Percentiles rank a stretch among this genome's conserved stretches.
Evolutionary conservation across 2,888 invertebrate species (phyloP).

Genomic region (Sicus ferrugineus): DNA sequence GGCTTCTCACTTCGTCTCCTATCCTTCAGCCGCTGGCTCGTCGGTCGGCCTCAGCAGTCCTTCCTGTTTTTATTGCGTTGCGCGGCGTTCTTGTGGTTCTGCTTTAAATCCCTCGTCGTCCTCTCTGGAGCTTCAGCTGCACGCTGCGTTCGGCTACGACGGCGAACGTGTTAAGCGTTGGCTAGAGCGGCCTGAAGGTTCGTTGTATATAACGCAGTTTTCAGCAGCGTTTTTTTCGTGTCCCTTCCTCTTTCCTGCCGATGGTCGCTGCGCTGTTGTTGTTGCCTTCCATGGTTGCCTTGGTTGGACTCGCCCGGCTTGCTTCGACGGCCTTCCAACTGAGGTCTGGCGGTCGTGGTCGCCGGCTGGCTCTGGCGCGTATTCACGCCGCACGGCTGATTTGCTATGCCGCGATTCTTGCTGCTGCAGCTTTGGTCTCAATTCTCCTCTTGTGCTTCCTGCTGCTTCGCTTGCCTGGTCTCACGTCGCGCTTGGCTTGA

Average conservation of each 20-base stretch:
- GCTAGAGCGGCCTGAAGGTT: background rate
- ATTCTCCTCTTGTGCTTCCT: constrained; percentile 22
- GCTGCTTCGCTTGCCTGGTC: constrained; percentile 10
- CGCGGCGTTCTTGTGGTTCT: constrained; percentile 19
- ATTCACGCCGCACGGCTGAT: background rate
- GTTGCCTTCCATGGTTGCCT: background rate
- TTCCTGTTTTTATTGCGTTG: constrained; percentile 13
- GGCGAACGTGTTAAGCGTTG: background rate
- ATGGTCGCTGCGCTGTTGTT: background rate
- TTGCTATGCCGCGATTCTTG: constrained; percentile 7
- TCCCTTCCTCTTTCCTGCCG: background rate
- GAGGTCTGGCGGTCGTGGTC: too few relatives aligned
- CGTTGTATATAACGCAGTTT: background rate
- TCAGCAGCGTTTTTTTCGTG: background rate
- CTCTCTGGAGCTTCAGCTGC: background rate
- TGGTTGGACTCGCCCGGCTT: background rate
- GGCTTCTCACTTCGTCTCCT: constrained; percentile 2
- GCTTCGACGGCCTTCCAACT: too few relatives aligned
- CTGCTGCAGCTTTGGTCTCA: constrained; percentile 27
- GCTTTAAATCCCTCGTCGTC: background rate
- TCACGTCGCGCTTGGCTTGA: constrained; percentile 27
- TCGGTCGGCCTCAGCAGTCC: background rate
- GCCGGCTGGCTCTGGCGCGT: background rate
- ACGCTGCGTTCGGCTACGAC: constrained; percentile 1
- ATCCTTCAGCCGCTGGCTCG: background rate